phyloP scores from a whole-genome alignment of 2,888 invertebrate species.

The Sceliomorpha sp. region DNA sequence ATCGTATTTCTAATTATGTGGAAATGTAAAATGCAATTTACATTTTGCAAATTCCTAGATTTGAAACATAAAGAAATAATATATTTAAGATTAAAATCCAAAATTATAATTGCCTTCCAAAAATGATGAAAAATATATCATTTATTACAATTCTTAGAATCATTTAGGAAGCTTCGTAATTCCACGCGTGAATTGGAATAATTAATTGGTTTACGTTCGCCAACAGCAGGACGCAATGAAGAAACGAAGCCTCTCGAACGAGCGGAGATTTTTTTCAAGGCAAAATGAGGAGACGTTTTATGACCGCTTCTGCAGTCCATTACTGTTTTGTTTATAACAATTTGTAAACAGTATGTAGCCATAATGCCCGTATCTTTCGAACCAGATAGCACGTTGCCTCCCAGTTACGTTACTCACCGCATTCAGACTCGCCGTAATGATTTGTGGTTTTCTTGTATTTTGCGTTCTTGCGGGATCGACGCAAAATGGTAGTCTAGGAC shows the following conservation, averaged over 20 bases:
- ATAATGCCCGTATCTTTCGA: constrained; percentile 66
- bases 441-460: constrained; percentile 60
- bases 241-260: constrained; percentile 18
- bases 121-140: too few relatives aligned
- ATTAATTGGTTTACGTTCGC: too few relatives aligned
- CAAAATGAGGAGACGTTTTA: constrained; percentile 67
- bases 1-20: too few relatives aligned
- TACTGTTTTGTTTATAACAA: constrained; percentile 77
- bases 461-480: constrained; percentile 52
- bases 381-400: constrained; percentile 56
- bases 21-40: too few relatives aligned
- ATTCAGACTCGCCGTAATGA: constrained; percentile 58
- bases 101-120: too few relatives aligned
- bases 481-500: constrained; percentile 26
- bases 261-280: constrained; percentile 47
- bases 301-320: constrained; percentile 78
- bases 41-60: too few relatives aligned
- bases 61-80: too few relatives aligned
- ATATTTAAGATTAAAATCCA: too few relatives aligned
- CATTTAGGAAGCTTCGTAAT: too few relatives aligned
- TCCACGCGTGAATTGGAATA: too few relatives aligned
- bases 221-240: not conserved
- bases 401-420: constrained; percentile 51
- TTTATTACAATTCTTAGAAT: too few relatives aligned
- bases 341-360: constrained; percentile 76